Percentiles rank a stretch among this genome's conserved stretches.
phyloP scores from a whole-genome alignment of 53 echinoderm and acorn worm species.

The Pentamera pediparva region DNA sequence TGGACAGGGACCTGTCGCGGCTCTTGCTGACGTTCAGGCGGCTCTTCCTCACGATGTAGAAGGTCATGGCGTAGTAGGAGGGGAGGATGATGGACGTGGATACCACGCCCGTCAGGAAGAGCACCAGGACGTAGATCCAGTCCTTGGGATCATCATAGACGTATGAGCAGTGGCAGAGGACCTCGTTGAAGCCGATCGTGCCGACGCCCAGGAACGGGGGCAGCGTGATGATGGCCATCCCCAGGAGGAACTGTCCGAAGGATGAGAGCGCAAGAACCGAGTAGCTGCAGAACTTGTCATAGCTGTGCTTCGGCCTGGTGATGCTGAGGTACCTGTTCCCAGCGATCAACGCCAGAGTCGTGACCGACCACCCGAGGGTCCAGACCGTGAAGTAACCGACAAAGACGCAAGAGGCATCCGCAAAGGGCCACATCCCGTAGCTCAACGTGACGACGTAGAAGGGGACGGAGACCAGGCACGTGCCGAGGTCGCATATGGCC shows the following conservation, averaged over 20 bases:
- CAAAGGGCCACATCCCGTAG: conserved; percentile 49
- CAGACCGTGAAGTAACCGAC: conserved; percentile 65
- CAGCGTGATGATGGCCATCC: conserved; percentile 33
- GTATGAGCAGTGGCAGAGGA: conserved; percentile 63
- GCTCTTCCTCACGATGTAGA: conserved; percentile 57
- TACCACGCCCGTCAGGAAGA: conserved; percentile 59
- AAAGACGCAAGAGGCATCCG: conserved; percentile 36
- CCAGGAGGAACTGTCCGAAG: neutral
- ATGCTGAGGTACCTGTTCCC: conserved; percentile 66
- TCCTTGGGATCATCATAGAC: conserved; percentile 26
- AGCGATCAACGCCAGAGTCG: conserved; percentile 57
- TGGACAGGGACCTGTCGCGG: conserved; percentile 5
- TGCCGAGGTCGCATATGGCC: conserved; percentile 64
- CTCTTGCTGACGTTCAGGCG: conserved; percentile 45
- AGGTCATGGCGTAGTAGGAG: conserved; percentile 64
- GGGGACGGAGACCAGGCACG: conserved; percentile 42
- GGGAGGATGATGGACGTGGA: conserved; percentile 57
- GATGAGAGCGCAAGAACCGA: conserved; percentile 1
- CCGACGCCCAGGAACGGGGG: conserved; percentile 56
- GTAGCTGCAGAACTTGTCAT: conserved; percentile 45
- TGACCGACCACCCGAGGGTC: conserved; percentile 57
- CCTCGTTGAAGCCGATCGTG: conserved; percentile 50
- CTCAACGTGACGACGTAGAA: conserved; percentile 40
- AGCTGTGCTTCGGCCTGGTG: conserved; percentile 52
- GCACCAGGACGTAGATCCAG: conserved; percentile 51